Conservation (phyloP, 2,797 vertebrate species). For the Balearica regulorum region DNA sequence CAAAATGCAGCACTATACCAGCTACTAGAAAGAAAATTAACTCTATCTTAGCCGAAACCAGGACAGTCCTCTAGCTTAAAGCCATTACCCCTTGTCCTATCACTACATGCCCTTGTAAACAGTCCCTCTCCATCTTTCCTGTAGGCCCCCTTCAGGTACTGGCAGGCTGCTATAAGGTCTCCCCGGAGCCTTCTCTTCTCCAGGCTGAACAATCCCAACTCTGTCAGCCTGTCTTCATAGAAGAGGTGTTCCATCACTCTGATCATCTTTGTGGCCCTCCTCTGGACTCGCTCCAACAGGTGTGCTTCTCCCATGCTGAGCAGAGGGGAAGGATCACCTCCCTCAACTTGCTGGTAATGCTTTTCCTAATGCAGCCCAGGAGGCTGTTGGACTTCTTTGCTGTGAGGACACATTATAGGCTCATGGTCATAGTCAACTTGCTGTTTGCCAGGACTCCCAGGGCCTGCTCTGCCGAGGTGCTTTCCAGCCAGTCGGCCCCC, state of each 20-base stretch:
- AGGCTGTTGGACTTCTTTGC: neutral
- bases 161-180: too few relatives aligned
- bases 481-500: neutral
- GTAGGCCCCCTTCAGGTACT: too few relatives aligned
- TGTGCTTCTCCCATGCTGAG: neutral
- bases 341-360: neutral
- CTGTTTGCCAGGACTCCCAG: neutral
- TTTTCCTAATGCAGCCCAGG: neutral
- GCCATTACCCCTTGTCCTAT: too few relatives aligned
- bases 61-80: too few relatives aligned
- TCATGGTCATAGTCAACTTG: neutral
- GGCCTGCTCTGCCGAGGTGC: neutral
- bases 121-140: too few relatives aligned
- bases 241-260: neutral
- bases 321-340: neutral
- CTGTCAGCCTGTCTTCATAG: neutral
- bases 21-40: too few relatives aligned
- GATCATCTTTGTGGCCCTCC: neutral
- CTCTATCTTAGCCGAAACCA: too few relatives aligned
- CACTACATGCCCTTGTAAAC: too few relatives aligned
- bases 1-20: too few relatives aligned
- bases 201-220: neutral
- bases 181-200: neutral
- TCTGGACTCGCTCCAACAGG: neutral
- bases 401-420: neutral